phyloP scores from a whole-genome alignment of 2,797 vertebrate species.

The Pangasius mekongensis region DNA sequence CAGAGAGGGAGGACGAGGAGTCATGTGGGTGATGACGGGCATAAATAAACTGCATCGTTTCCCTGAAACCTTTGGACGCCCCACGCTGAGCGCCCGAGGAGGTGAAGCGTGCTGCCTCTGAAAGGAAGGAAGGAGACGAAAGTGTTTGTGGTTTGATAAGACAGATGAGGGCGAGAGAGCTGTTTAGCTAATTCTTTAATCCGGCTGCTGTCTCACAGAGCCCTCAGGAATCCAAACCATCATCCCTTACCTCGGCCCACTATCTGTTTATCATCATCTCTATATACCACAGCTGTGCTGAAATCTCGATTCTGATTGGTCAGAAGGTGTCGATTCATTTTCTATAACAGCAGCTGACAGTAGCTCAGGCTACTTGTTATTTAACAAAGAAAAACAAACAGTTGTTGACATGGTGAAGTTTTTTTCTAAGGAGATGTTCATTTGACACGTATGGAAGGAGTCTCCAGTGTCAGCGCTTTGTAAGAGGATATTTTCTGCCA shows the following conservation, averaged over 20 bases:
- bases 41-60: constrained; percentile 7
- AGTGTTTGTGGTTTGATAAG: constrained; percentile 47
- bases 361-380: background rate
- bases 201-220: background rate
- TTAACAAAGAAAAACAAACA: too few relatives aligned
- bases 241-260: background rate
- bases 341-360: background rate
- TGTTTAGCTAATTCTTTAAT: background rate
- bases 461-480: too few relatives aligned
- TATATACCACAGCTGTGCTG: background rate
- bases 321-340: background rate
- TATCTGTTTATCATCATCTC: background rate
- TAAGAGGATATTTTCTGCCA: too few relatives aligned
- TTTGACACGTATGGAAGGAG: too few relatives aligned
- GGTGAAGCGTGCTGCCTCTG: background rate
- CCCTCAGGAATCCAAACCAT: background rate
- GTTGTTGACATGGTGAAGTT: too few relatives aligned
- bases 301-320: background rate
- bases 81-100: background rate
- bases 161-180: constrained; percentile 30
- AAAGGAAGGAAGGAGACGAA: constrained; percentile 40
- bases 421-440: too few relatives aligned
- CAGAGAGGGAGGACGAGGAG: background rate
- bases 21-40: background rate
- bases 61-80: constrained; percentile 24